Conservation (phyloP, 1,140 invertebrate species). For the Nautilus pompilius region DNA sequence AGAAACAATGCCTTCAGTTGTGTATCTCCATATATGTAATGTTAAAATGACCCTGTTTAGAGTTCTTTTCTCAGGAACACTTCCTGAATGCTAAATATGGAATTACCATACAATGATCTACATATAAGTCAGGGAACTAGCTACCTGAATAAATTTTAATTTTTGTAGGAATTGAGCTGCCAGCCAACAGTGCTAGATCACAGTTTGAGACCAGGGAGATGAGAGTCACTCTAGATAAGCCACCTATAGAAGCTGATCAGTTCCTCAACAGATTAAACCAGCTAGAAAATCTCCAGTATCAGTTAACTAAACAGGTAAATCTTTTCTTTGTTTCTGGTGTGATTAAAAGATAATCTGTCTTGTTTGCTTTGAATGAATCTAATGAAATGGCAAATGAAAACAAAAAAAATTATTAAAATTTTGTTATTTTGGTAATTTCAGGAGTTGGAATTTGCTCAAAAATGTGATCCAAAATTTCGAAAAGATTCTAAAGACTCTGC, state of each 20-base stretch:
- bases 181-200: no score
- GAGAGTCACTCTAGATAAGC: no score
- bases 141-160: no score
- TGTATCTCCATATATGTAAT: no score
- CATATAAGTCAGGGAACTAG: no score
- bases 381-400: not conserved
- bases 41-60: no score
- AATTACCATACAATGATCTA: no score
- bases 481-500: not conserved
- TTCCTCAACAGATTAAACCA: conserved; percentile 36
- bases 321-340: not conserved
- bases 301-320: conserved; percentile 47
- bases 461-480: not conserved
- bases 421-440: not conserved
- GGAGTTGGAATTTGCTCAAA: not conserved
- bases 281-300: conserved; percentile 50
- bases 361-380: not conserved
- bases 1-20: no score
- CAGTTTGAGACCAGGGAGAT: no score
- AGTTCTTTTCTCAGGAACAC: no score
- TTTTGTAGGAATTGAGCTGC: conserved; percentile 3
- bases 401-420: not conserved
- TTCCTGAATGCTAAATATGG: no score
- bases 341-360: not conserved
- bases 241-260: conserved; percentile 13